phyloP scores from a whole-genome alignment of 2,113 vertebrate species.

The Anolis carolinensis region DNA sequence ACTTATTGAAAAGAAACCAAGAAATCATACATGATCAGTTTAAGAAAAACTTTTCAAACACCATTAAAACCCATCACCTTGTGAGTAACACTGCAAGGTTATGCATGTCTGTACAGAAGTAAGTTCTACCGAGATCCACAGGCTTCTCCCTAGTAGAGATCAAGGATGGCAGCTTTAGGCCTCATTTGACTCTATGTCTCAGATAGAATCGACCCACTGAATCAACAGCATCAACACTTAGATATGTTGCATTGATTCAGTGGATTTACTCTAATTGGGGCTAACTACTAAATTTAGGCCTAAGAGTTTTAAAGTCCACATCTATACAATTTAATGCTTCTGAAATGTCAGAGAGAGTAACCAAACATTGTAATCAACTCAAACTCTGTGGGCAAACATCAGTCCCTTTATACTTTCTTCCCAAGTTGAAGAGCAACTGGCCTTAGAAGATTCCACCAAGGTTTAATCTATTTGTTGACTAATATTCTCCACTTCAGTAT shows the following conservation, averaged over 20 bases:
- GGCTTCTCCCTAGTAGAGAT: background rate
- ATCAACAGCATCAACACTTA: too few relatives aligned
- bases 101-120: too few relatives aligned
- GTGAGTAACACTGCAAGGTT: background rate
- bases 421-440: too few relatives aligned
- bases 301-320: background rate
- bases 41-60: background rate
- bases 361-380: background rate
- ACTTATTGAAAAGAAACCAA: constrained; percentile 1
- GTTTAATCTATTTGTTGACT: background rate
- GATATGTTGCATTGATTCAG: too few relatives aligned
- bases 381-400: background rate
- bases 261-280: too few relatives aligned
- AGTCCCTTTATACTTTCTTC: background rate
- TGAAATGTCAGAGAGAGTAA: background rate
- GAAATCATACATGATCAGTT: background rate
- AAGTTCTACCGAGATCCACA: too few relatives aligned
- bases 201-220: too few relatives aligned
- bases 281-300: too few relatives aligned
- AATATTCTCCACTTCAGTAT: background rate
- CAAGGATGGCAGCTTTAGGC: too few relatives aligned
- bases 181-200: too few relatives aligned
- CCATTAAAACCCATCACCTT: background rate
- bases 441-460: background rate
- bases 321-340: background rate